A percentile compares a stretch with the other conserved stretches of the same genome.
Evolutionary conservation across 2,888 invertebrate genomes (phyloP).

Genomic region (Hyposoter dolosus): DNA sequence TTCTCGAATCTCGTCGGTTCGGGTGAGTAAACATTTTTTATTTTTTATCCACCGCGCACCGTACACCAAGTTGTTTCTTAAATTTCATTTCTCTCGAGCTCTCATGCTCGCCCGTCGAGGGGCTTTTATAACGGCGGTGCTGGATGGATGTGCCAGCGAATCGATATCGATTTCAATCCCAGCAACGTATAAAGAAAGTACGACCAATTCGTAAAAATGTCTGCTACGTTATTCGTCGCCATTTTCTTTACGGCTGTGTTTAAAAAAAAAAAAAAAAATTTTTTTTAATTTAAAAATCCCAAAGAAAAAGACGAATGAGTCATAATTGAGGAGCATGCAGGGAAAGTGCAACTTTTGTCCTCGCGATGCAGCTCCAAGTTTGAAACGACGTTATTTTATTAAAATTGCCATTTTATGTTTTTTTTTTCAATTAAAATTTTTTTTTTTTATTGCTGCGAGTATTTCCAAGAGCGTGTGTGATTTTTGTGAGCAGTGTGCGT

Average conservation of each 20-base stretch:
- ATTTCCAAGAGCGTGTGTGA: no score
- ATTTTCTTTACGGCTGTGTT: conserved; percentile 17
- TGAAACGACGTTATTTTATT: no score
- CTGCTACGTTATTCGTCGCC: conserved; percentile 5
- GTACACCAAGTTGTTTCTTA: background rate
- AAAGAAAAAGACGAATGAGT: no score
- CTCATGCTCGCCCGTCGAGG: background rate
- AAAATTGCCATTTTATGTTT: no score
- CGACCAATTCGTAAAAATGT: conserved; percentile 29
- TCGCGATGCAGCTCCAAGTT: no score
- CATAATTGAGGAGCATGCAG: no score
- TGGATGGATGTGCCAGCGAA: background rate
- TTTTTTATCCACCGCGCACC: background rate
- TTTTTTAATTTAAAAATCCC: no score
- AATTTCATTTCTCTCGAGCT: background rate
- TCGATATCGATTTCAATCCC: conserved; percentile 28
- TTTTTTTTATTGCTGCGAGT: no score
- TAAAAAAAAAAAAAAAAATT: background rate
- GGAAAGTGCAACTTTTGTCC: no score
- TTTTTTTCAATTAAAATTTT: no score
- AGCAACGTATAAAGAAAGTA: background rate
- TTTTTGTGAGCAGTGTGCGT: no score
- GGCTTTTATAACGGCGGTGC: background rate
- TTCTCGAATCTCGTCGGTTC: conserved; percentile 22
- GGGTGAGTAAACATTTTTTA: conserved; percentile 42